These are phyloP conservation scores for Cercopithecus mona DNA, from an alignment of 2,113 vertebrate genomes.

Conservation along the genomic window DNA sequence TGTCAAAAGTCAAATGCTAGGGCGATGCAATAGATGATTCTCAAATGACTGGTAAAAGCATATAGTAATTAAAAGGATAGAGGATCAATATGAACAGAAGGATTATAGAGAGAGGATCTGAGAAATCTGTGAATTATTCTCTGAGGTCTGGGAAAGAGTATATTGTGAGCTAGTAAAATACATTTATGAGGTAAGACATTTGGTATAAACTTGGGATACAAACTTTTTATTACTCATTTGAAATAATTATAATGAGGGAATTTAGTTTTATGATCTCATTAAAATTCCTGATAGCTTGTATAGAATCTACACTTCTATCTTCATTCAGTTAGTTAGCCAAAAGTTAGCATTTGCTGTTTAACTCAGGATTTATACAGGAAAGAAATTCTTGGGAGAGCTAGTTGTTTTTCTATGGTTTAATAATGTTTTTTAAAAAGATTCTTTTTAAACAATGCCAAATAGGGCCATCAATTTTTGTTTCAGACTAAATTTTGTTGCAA, in stretches of 20 bases:
- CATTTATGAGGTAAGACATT: conserved; percentile 22
- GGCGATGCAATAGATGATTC: background rate
- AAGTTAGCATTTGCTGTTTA: conserved; percentile 36
- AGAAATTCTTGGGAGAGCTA: background rate
- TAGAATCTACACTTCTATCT: background rate
- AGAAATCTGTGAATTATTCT: background rate
- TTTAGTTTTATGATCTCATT: conserved; percentile 56
- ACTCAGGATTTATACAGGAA: conserved; percentile 40
- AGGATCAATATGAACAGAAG: background rate
- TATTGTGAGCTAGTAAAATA: background rate
- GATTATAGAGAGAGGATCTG: background rate
- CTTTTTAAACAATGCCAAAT: conserved; percentile 40
- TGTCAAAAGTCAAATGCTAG: background rate
- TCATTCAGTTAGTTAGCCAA: conserved; percentile 44
- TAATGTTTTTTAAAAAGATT: background rate
- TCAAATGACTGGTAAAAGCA: background rate
- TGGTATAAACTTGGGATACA: background rate
- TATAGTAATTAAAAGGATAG: background rate
- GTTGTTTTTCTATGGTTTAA: conserved; percentile 15
- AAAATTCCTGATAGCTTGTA: conserved; percentile 42
- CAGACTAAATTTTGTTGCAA: conserved; percentile 9
- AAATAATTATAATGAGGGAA: conserved; percentile 46
- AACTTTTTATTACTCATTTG: conserved; percentile 39
- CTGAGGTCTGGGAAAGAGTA: background rate
- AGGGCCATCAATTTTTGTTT: conserved; percentile 53